Evolutionary conservation across 2,113 vertebrate species (phyloP), one percentile per base, ranked within the genome.

Genomic region (Ceratotherium simum): DNA sequence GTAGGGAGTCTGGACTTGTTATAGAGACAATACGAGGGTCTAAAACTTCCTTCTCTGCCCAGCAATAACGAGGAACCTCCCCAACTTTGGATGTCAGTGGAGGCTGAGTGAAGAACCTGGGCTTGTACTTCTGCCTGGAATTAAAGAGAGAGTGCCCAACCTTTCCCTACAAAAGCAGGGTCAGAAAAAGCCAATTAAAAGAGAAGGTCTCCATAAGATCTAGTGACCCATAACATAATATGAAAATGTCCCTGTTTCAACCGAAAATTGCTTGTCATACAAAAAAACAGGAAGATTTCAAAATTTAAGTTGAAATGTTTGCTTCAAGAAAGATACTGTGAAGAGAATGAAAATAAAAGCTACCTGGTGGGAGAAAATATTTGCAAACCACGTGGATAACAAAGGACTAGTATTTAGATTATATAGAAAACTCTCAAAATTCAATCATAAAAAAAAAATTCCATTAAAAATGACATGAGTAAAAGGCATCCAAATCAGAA

Each of bases 1-100:
- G 20, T 12, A 14, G 1, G 14, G 25, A 76, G 6, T 11, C 20
- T 91, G 27, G 8, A n/a, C 29, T 91, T 78, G 20, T 39, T 31
- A 72, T 51, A 58, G 29, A n/a, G 20, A 83, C 5, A 21, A 51
- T 0, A 58, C 13, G 46, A 78, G 36, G 23, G 62, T 13, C 6
- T 31, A 36, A 12, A 79, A 60, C 14, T 20, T 6, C 3, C 6
- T 8, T 8, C 11, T 46, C 18, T 79, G 51, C 46, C 33, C 11
- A 76, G 0, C 0, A 62, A 1, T 42, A 56, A 69, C 39, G 56
- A 58, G 5, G 29, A 25, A 27, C 2, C 4, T 33, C 10, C 12
- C 23, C 0, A 5, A 73, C 10, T 10, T 33, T 60, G 11, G 8
- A 3, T 13, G 10, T 79, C 21, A 64, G 2, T 39, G 17, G 58